Conservation (phyloP, 2,797 vertebrate genomes). For the Pseudomugil tenellus region DNA sequence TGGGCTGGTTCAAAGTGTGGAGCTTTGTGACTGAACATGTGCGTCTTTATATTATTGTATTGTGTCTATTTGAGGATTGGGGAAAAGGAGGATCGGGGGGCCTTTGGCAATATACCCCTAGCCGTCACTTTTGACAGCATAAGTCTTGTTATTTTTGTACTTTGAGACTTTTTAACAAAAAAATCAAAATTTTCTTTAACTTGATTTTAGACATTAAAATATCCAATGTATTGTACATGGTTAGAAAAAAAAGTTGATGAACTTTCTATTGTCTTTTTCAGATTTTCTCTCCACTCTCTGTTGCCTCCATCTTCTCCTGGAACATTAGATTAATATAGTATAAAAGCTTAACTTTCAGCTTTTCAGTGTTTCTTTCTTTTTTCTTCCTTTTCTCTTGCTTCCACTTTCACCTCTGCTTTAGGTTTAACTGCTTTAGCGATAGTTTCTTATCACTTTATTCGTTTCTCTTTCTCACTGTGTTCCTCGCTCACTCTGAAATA, state of each 20-base stretch:
- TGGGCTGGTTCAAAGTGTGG: too few species aligned
- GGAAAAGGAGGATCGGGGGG: too few species aligned
- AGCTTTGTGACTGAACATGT: too few species aligned
- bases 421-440: constrained; percentile 16
- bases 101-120: too few species aligned
- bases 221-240: background rate
- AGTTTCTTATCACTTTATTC: constrained; percentile 28
- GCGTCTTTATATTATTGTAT: too few species aligned
- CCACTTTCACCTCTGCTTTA: constrained; percentile 23
- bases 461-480: constrained; percentile 23
- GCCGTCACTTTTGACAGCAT: too few species aligned
- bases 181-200: background rate
- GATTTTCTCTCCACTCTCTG: constrained; percentile 2
- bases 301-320: background rate
- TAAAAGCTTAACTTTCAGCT: constrained; percentile 27
- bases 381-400: constrained; percentile 15
- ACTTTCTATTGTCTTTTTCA: background rate
- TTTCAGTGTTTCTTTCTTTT: constrained; percentile 31
- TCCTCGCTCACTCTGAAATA: constrained; percentile 30
- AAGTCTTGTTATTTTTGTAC: too few species aligned
- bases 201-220: background rate
- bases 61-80: too few species aligned
- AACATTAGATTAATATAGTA: constrained; percentile 25
- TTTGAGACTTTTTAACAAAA: background rate
- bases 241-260: background rate